Percentiles rank a stretch among this genome's conserved stretches.
Conservation (phyloP, 2,797 vertebrate species). For the Acrossocheilus fasciatus region DNA sequence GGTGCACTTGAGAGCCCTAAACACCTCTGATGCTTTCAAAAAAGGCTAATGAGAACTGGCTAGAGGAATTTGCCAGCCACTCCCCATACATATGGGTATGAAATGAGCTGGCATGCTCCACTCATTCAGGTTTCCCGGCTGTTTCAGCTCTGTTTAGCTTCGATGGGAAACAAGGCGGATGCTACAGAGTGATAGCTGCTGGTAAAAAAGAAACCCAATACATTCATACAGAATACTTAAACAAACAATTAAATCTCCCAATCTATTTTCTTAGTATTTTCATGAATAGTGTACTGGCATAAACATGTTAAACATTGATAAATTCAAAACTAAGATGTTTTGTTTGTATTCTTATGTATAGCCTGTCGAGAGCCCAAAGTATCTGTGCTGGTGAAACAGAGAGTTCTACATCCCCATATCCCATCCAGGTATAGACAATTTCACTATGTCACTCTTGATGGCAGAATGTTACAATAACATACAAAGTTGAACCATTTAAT, state of each 20-base stretch:
- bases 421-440: slow-evolving; percentile 82
- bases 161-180: no score
- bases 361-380: slow-evolving; percentile 96
- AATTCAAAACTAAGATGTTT: neutral
- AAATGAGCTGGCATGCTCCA: no score
- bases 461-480: neutral
- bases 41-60: no score
- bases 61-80: no score
- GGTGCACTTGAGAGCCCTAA: no score
- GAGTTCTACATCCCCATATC: slow-evolving; percentile 85
- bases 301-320: neutral
- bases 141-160: no score
- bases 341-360: slow-evolving; percentile 64
- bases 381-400: slow-evolving; percentile 93
- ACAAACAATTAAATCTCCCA: neutral
- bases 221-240: neutral
- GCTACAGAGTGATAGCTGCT: neutral
- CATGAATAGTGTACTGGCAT: neutral
- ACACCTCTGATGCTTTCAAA: no score
- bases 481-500: neutral
- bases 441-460: neutral
- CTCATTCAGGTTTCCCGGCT: no score
- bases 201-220: neutral
- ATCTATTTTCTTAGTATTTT: neutral
- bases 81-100: no score